Evolutionary conservation across 2,797 vertebrate genomes (phyloP), one percentile per base, ranked within the genome.

Genomic region (Chelon auratus): DNA sequence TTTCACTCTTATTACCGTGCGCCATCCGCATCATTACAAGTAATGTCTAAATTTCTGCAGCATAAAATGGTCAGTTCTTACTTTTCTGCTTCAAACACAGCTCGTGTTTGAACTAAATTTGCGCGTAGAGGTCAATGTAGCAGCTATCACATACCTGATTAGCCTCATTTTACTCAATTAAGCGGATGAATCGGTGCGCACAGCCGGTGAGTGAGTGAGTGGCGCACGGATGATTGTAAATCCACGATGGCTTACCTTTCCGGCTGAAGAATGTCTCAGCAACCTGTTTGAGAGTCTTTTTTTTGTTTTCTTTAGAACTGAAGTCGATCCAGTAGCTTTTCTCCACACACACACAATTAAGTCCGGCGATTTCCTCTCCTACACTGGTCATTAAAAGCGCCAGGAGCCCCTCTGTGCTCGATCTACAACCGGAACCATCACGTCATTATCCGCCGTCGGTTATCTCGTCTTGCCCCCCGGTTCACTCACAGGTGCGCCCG

Each of bases 401-500:
- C 55, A 64, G 57, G 58, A 82, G 76, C 82, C 64, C 67, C 54
- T 17, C 62, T 70, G 67, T 36, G 63, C 61, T 76, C 64, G 62
- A 61, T 60, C 77, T 42, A 47, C 79, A 48, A 56, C 81, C 77
- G 68, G 68, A 83, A 82, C 78, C 81, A 84, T 83, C 83, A 57
- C 80, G 82, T 83, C 81, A 85, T 83, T 48, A 54, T 85, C 78
- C 67, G 62, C 71, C 30, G 62, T 70, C 72, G 45, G 59, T 67
- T 47, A 24, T 50, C 59, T 60, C 40, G 37, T 48, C 47, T 69
- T 30, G 18, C 63, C 68, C 66, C 47, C 36, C 40, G 56, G 52
- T 73, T 81, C 73, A 81, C 76, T 74, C 78, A 51, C 78, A 78
- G 51, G 79, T 68, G 82, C 75, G 60, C 85, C 73, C 63, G 78